These are phyloP conservation scores for Rhynchotus rufescens DNA, from an alignment of 2,797 vertebrate species.

Conservation along the genomic window DNA sequence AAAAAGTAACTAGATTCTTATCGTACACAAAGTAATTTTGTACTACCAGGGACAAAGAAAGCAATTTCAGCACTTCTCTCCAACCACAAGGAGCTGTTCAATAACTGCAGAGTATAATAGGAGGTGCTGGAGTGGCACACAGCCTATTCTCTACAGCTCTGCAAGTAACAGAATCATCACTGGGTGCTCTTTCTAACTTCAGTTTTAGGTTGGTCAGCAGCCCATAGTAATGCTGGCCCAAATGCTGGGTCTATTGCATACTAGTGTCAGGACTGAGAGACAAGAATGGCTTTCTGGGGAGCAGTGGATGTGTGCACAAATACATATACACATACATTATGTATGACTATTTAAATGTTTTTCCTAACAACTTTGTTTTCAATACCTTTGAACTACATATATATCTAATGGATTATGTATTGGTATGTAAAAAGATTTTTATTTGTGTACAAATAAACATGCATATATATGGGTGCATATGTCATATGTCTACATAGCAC, in stretches of 20 bases:
- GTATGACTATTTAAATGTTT: no score
- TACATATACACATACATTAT: accelerated
- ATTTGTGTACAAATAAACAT: background rate
- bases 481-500: background rate
- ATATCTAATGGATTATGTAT: background rate
- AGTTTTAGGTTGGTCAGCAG: background rate
- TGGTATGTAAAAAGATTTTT: background rate
- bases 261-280: background rate
- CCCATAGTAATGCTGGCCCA: background rate
- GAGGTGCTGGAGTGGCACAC: accelerated
- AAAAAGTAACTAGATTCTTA: background rate
- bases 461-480: background rate
- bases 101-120: accelerated
- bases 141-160: accelerated
- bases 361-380: background rate
- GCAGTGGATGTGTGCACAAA: background rate
- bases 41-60: background rate
- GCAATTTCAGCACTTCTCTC: background rate
- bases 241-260: background rate
- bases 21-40: background rate
- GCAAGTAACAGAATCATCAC: background rate
- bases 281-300: background rate
- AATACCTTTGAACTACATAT: background rate
- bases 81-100: background rate
- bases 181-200: background rate